Conservation (phyloP, 2,113 vertebrate genomes). For the Aphelocoma coerulescens region DNA sequence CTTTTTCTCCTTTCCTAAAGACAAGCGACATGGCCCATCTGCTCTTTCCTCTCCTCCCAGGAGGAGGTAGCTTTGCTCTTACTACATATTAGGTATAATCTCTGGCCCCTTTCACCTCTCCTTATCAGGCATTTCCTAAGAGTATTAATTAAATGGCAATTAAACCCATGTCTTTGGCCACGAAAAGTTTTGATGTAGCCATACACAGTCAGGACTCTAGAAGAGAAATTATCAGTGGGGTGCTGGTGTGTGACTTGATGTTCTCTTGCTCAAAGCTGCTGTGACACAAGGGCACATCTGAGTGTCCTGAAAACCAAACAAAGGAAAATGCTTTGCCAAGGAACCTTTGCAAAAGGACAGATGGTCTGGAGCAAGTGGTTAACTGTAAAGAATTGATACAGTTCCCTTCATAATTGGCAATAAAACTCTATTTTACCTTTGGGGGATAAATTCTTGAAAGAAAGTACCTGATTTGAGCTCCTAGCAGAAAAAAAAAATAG, state of each 20-base stretch:
- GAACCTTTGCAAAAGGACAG: not conserved
- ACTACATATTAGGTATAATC: rapidly evolving
- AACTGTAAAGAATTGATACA: not conserved
- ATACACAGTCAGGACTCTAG: not conserved
- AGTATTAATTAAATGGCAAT: not conserved
- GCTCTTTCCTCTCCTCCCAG: not conserved
- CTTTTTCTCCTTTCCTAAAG: not conserved
- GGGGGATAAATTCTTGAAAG: not conserved
- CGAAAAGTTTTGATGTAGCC: not conserved
- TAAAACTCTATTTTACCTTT: constrained; percentile 6
- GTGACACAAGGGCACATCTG: not conserved
- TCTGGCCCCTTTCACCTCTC: not conserved
- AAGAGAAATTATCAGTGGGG: not conserved
- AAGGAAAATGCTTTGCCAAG: not conserved
- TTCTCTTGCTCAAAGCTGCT: not conserved
- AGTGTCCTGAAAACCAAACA: not conserved
- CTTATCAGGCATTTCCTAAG: not conserved
- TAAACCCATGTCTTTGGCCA: not conserved
- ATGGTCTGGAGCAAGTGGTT: not conserved
- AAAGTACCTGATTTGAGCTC: not conserved
- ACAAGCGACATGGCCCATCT: not conserved
- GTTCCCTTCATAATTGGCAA: not conserved
- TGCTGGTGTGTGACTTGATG: not conserved
- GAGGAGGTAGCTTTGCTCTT: not conserved
- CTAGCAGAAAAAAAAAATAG: not conserved